A percentile compares a stretch with the other conserved stretches of the same genome.
Evolutionary conservation across 2,888 invertebrate genomes (phyloP).

Genomic region (Drosophila pseudotakahashii): DNA sequence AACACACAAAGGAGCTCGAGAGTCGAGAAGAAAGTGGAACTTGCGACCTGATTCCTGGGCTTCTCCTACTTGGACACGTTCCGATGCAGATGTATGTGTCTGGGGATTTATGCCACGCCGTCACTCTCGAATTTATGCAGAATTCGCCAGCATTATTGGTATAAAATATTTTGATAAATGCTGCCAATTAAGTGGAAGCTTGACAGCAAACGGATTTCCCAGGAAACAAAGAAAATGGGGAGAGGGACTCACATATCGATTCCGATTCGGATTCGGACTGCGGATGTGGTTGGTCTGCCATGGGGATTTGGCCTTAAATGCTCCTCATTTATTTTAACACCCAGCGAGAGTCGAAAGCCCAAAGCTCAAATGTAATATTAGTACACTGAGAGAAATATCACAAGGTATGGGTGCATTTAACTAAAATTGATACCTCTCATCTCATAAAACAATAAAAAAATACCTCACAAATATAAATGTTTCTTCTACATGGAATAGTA

Average conservation of each 20-base stretch:
- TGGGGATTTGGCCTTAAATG: conserved; percentile 56
- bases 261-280: conserved; percentile 29
- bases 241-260: conserved; percentile 43
- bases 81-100: conserved; percentile 21
- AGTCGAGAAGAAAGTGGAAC: conserved; percentile 41
- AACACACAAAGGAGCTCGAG: conserved; percentile 43
- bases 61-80: conserved; percentile 41
- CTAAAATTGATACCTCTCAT: background rate
- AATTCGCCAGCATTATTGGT: conserved; percentile 15
- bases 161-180: conserved; percentile 50
- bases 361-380: conserved; percentile 40
- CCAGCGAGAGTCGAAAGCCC: conserved; percentile 36
- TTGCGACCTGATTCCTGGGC: conserved; percentile 54
- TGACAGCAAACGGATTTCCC: conserved; percentile 34
- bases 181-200: conserved; percentile 45
- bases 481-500: background rate
- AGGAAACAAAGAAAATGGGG: conserved; percentile 4
- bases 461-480: background rate
- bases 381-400: conserved; percentile 2
- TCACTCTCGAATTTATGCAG: conserved; percentile 24
- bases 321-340: conserved; percentile 57
- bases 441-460: background rate
- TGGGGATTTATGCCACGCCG: conserved; percentile 19
- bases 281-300: conserved; percentile 20
- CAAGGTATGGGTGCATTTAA: background rate